A percentile compares a stretch with the other conserved stretches of the same genome.
phyloP scores from a whole-genome alignment of 2,113 vertebrate genomes.

The Fulmarus glacialis region DNA sequence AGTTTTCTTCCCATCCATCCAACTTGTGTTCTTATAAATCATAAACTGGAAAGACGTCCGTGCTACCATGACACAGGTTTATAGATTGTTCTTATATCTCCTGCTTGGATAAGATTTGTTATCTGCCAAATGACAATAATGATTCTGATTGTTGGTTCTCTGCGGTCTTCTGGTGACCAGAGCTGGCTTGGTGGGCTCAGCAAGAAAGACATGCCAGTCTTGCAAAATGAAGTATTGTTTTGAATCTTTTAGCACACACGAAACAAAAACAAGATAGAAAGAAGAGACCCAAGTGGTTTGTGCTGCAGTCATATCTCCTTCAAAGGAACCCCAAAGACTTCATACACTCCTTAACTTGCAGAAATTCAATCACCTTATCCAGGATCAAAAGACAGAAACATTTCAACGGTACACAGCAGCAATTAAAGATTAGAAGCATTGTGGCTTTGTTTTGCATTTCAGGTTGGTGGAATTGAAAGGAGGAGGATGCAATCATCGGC shows the following conservation, averaged over 20 bases:
- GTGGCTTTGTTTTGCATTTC: slow-evolving; percentile 52
- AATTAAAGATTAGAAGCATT: slow-evolving; percentile 40
- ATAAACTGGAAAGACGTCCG: neutral
- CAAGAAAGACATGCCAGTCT: neutral
- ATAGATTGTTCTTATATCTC: neutral
- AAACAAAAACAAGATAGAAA: neutral
- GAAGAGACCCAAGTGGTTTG: neutral
- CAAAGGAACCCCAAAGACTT: neutral
- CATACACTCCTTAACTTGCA: neutral
- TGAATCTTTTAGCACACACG: neutral
- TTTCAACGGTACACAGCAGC: neutral
- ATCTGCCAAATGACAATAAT: neutral
- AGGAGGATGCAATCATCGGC: neutral
- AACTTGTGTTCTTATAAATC: neutral
- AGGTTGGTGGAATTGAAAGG: slow-evolving; percentile 14
- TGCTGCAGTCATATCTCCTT: neutral
- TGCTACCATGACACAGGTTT: neutral
- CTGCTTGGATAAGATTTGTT: neutral
- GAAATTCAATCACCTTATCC: neutral
- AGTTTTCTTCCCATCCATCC: neutral
- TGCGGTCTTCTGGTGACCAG: neutral
- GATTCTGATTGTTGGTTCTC: neutral
- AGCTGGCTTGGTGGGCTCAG: neutral
- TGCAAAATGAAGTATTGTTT: neutral
- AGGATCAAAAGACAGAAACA: neutral